phyloP scores from a whole-genome alignment of 2,797 vertebrate species.

The Trichosurus vulpecula region DNA sequence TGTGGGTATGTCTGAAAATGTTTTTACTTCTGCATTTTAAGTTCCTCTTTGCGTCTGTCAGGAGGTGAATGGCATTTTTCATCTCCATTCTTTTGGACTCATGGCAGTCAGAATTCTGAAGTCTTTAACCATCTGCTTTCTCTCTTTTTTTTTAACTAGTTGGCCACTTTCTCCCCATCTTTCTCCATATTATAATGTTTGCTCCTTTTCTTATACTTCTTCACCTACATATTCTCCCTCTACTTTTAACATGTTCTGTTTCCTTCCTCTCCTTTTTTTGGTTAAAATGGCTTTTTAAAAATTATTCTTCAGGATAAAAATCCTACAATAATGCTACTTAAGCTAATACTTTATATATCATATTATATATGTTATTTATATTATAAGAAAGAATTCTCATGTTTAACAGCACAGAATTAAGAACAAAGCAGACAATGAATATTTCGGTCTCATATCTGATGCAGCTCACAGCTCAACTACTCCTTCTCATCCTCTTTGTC shows the following conservation, averaged over 20 bases:
- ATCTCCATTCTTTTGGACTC: background rate
- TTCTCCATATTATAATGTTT: background rate
- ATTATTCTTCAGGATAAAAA: background rate
- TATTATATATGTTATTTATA: background rate
- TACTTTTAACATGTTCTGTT: background rate
- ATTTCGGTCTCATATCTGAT: background rate
- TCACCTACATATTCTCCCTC: background rate
- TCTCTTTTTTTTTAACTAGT: background rate
- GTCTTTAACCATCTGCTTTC: background rate
- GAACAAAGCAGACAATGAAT: background rate
- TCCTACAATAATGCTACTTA: background rate
- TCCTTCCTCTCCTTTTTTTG: background rate
- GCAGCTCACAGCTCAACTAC: background rate
- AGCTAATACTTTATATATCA: background rate
- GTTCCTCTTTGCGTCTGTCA: background rate
- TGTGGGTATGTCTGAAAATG: background rate
- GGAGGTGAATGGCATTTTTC: background rate
- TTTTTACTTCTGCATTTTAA: background rate
- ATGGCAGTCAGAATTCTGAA: background rate
- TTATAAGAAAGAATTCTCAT: background rate
- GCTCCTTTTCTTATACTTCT: background rate
- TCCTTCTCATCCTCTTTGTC: background rate
- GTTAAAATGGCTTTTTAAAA: background rate
- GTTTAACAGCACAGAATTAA: background rate
- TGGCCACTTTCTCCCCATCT: background rate